A percentile compares a stretch with the other conserved stretches of the same genome.
These are phyloP conservation scores for Tryphoninae sp. DNA, from an alignment of 2,888 invertebrate genomes.

Conservation along the genomic window DNA sequence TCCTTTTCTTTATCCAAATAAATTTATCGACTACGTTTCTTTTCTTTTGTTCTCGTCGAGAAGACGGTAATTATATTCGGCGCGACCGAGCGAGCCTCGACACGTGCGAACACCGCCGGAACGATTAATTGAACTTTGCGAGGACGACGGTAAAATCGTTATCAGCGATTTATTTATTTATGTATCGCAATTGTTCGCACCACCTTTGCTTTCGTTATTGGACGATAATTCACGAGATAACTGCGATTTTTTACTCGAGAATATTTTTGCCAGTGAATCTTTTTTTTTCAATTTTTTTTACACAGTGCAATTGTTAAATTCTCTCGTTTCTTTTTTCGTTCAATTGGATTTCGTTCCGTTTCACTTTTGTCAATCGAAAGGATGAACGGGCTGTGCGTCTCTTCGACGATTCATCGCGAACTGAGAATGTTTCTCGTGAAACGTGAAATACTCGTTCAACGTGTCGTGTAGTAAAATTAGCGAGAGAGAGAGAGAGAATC, in stretches of 20 bases:
- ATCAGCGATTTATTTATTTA: neutral
- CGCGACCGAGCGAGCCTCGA: constrained; percentile 1
- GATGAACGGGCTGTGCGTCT: constrained; percentile 6
- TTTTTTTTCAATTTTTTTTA: neutral
- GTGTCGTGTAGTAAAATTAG: neutral
- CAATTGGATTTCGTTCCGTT: neutral
- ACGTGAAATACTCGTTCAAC: neutral
- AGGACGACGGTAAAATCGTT: neutral
- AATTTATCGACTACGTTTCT: neutral
- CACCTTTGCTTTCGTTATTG: neutral
- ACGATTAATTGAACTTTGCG: constrained; percentile 14
- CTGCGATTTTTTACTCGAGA: neutral
- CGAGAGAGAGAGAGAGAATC: neutral
- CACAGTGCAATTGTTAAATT: neutral
- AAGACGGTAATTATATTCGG: constrained; percentile 56
- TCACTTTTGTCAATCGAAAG: neutral
- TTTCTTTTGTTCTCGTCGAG: neutral
- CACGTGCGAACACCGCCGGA: neutral
- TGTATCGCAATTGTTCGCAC: neutral
- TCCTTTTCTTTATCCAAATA: neutral
- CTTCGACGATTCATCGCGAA: constrained; percentile 55
- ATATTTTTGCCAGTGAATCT: neutral
- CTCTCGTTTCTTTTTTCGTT: neutral
- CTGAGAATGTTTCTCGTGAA: constrained; percentile 8
- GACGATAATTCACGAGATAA: neutral